phyloP scores from a whole-genome alignment of 2,113 vertebrate species.

The Ameiurus melas region DNA sequence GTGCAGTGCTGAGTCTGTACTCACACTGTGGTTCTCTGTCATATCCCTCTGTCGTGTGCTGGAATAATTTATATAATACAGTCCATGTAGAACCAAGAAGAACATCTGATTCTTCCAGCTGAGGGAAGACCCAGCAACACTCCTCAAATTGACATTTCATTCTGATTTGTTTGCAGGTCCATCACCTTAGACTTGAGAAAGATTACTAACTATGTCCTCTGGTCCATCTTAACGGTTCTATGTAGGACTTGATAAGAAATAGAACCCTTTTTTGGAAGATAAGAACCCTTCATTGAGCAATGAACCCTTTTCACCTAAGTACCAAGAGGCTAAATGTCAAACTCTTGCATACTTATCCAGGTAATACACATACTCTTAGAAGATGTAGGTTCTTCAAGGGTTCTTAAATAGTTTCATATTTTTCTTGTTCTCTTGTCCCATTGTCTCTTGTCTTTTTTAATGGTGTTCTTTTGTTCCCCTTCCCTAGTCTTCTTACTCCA shows the following conservation, averaged over 20 bases:
- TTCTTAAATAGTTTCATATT: not conserved
- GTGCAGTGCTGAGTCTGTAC: conserved; percentile 56
- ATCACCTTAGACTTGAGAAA: not conserved
- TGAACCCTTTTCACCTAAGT: not conserved
- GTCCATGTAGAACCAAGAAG: conserved; percentile 46
- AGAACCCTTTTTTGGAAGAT: not conserved
- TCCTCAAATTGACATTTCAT: not conserved
- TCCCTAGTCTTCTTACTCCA: not conserved
- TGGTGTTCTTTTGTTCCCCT: not conserved
- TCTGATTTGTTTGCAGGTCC: not conserved
- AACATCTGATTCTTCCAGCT: conserved; percentile 21
- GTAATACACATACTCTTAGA: not conserved
- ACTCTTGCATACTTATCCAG: not conserved
- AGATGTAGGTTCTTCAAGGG: not conserved
- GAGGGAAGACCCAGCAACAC: not conserved
- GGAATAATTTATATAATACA: conserved; percentile 56
- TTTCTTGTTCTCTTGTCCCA: not conserved
- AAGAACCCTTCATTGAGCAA: not conserved
- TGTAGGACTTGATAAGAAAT: not conserved
- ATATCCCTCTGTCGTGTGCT: conserved; percentile 53
- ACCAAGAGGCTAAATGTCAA: not conserved
- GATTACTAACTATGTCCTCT: too few relatives aligned
- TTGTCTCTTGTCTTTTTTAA: not conserved
- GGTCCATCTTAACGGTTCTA: not conserved
- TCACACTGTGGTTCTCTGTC: conserved; percentile 54